phyloP scores from a whole-genome alignment of 2,888 invertebrate species.

The Drosophila testacea region DNA sequence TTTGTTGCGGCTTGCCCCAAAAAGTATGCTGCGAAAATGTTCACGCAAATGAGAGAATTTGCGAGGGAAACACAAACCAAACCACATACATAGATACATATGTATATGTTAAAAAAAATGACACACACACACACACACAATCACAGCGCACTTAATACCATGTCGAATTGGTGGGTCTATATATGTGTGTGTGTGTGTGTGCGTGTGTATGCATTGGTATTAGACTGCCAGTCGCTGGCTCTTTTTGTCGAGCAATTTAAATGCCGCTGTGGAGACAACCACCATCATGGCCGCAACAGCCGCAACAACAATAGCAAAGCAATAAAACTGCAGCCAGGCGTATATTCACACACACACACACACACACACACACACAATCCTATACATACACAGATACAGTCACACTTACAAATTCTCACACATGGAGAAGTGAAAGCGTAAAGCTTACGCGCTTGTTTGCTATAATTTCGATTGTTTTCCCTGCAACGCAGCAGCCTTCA shows the following conservation, averaged over 20 bases:
- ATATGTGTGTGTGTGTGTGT: constrained; percentile 12
- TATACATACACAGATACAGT: constrained; percentile 18
- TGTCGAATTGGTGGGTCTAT: constrained; percentile 7
- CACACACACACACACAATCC: constrained; percentile 21
- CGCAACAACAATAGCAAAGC: constrained; percentile 54
- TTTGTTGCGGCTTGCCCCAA: constrained; percentile 62
- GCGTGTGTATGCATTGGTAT: constrained; percentile 48
- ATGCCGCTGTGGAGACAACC: constrained; percentile 56
- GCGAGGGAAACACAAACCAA: constrained; percentile 34
- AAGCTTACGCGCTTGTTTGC: constrained; percentile 80
- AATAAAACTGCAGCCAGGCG: constrained; percentile 50
- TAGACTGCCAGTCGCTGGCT: constrained; percentile 61
- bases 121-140: neutral
- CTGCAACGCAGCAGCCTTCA: constrained; percentile 46
- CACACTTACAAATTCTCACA: constrained; percentile 20
- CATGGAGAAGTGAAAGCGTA: constrained; percentile 63
- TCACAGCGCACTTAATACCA: constrained; percentile 13
- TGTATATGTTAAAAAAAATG: constrained; percentile 22
- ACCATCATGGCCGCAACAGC: constrained; percentile 37
- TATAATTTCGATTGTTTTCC: constrained; percentile 81
- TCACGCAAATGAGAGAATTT: constrained; percentile 75
- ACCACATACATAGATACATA: constrained; percentile 16
- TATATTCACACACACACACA: constrained; percentile 22
- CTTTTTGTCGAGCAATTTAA: constrained; percentile 75
- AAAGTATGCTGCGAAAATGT: constrained; percentile 68